A percentile compares a stretch with the other conserved stretches of the same genome.
Conservation (phyloP, 2,888 invertebrate genomes). For the Erannis defoliaria region DNA sequence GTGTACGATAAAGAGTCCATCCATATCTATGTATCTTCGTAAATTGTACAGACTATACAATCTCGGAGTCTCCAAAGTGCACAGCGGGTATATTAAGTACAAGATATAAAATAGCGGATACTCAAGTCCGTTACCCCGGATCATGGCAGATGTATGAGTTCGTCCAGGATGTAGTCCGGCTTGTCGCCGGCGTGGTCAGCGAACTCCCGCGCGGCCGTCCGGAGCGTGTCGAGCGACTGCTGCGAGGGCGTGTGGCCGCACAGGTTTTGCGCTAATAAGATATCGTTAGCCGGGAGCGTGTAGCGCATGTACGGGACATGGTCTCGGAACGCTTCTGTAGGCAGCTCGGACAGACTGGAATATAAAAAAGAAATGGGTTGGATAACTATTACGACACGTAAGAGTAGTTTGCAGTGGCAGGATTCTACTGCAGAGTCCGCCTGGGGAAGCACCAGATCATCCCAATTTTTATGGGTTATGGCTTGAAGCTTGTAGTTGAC, state of each 20-base stretch:
- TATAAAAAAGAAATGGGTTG: neutral
- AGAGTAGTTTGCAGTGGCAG: no score
- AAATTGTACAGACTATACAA: no score
- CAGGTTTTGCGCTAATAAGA: constrained; percentile 55
- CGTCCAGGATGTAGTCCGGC: constrained; percentile 64
- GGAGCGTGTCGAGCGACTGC: constrained; percentile 1
- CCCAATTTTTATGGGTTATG: no score
- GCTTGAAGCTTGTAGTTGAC: no score
- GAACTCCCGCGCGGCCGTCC: constrained; percentile 36
- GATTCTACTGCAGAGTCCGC: no score
- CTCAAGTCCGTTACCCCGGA: no score
- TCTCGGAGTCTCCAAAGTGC: no score
- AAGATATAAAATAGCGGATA: neutral
- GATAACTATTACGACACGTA: no score
- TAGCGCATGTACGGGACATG: constrained; percentile 72
- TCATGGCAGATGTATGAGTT: constrained; percentile 52
- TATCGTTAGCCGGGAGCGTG: constrained; percentile 62
- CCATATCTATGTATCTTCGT: no score
- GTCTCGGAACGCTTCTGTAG: constrained; percentile 57
- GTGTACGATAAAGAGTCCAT: no score
- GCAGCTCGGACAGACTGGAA: constrained; percentile 55
- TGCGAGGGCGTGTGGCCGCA: constrained; percentile 15
- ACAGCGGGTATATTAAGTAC: no score
- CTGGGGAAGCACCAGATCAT: no score
- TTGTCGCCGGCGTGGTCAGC: constrained; percentile 49